Percentiles rank a stretch among this genome's conserved stretches.
Conservation (phyloP, 2,888 invertebrate species). For the Cylindroiulus punctatus region DNA sequence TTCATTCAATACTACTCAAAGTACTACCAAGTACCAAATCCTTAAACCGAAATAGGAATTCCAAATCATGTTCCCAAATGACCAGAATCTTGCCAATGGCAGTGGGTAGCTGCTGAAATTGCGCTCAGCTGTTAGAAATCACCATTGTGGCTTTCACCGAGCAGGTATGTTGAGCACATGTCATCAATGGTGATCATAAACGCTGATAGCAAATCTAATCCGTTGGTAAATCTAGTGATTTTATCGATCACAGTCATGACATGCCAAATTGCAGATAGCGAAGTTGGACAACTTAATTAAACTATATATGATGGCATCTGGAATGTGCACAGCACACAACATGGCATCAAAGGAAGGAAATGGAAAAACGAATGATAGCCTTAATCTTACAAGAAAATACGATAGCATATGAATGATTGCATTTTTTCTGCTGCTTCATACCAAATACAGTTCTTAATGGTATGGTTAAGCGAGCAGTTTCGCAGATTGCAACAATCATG, state of each 20-base stretch:
- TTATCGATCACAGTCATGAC: neutral
- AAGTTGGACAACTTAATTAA: constrained; percentile 23
- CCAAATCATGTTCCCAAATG: neutral
- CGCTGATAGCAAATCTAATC: neutral
- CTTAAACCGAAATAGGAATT: neutral
- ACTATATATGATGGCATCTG: neutral
- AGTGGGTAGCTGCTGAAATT: neutral
- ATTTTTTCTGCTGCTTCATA: neutral
- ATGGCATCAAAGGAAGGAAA: neutral
- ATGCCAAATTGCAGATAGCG: neutral
- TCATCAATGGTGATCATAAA: neutral
- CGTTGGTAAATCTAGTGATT: constrained; percentile 15
- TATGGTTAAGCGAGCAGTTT: too few species aligned
- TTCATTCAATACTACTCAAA: too few species aligned
- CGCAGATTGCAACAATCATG: too few species aligned
- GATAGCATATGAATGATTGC: neutral
- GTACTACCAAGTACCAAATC: neutral
- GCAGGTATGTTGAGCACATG: neutral
- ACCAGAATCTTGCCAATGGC: neutral
- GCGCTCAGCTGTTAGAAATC: neutral
- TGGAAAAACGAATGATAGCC: neutral
- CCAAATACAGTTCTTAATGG: too few species aligned
- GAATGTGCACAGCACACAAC: neutral
- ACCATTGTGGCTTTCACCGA: neutral
- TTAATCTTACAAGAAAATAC: neutral